Percentiles rank a stretch among this genome's conserved stretches.
phyloP scores from a whole-genome alignment of 2,113 vertebrate genomes.

The Uria aalge region DNA sequence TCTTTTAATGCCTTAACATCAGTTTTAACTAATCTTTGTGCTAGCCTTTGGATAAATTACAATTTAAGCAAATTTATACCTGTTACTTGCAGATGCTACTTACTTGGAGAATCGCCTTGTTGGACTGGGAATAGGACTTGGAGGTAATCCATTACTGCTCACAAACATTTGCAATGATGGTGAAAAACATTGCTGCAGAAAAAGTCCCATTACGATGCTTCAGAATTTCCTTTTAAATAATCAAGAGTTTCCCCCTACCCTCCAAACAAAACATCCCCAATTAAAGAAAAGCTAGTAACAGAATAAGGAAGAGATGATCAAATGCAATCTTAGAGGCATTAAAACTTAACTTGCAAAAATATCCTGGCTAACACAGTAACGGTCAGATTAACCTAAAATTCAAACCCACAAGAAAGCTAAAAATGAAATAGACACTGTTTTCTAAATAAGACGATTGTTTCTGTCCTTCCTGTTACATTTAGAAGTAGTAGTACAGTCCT shows the following conservation, averaged over 20 bases:
- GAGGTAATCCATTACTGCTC: slow-evolving; percentile 91
- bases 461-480: not conserved
- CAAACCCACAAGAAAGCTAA: not conserved
- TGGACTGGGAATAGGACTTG: slow-evolving; percentile 88
- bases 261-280: not conserved
- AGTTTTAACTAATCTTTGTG: not conserved
- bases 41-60: not conserved
- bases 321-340: not conserved
- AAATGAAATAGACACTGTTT: not conserved
- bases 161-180: slow-evolving; percentile 95
- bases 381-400: not conserved
- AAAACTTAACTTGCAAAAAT: not conserved
- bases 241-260: not conserved
- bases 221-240: not conserved
- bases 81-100: slow-evolving; percentile 27
- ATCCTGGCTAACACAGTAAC: not conserved
- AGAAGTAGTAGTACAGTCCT: not conserved
- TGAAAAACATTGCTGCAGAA: slow-evolving; percentile 90
- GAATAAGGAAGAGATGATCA: not conserved
- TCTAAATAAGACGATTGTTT: not conserved
- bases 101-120: slow-evolving; percentile 88
- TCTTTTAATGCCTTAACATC: not conserved
- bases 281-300: not conserved
- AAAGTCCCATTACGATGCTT: not conserved
- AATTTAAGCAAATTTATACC: not conserved